Base-by-base conservation (phyloP, 2,797 vertebrate species). In the Phoxinus dragarum region DNA sequence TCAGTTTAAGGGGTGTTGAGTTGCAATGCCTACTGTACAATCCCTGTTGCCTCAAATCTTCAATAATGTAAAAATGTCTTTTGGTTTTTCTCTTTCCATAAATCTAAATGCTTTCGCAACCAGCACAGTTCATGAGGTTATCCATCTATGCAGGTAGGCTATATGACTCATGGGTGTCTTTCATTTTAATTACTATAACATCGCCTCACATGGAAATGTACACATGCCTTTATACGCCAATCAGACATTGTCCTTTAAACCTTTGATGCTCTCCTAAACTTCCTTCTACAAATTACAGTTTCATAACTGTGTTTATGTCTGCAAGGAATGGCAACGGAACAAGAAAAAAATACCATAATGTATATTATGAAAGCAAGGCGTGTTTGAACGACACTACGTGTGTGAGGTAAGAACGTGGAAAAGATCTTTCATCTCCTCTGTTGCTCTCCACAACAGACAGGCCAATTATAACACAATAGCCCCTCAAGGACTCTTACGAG, bases 161-260 rank as follows among this genome's bases (percentile, higher is more conserved):
- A 71, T 56, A 47, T 68, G 59, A 80, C 79, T 68, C 74, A 84
- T 71, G 19, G 47, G 19, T 66, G 78, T 87, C 52, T 81, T 59
- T 56, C 49, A 78, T 52, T 38, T 56, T 34, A 49, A 76, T 54
- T 56, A 61, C 12, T 40, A 16, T n/a, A 76, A 71, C 34, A 87
- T 81, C 21, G 47, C 73, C 40, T 78, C 73, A 84, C 40, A 68
- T 12, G 19, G 84, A 44, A 72, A 84, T 3, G 40, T 80, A 34
- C 56, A 66, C 75, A 68, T 34, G 3, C 80, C n/a, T 6, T 38
- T 14, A 73, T 31, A 78, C 69, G 36, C 21, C 42, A 76, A 21
- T 73, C 47, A 86, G 34, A 82, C 89, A 88, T 44, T 75, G 73
- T 27, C 77, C 38, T 82, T 11, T 88, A 88, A 88, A 89, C 85